These are phyloP conservation scores for Falco columbarius DNA, from an alignment of 2,797 vertebrate species.

Conservation along the genomic window DNA sequence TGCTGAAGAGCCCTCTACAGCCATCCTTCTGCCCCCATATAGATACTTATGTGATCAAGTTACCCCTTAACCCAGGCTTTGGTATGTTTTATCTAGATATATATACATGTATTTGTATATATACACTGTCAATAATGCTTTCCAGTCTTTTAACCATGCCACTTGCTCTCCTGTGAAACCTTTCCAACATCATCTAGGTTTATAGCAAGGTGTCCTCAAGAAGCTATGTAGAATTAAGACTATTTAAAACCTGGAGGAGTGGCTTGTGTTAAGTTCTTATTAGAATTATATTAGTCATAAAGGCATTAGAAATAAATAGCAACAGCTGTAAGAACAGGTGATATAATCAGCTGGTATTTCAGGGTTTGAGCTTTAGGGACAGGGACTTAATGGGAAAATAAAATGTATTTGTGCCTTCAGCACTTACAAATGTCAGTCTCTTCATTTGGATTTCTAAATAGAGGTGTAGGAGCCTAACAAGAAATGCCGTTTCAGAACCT, in stretches of 20 bases:
- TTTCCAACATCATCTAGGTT: not conserved
- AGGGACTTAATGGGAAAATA: not conserved
- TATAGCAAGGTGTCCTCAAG: not conserved
- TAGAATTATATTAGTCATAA: not conserved
- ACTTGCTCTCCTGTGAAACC: not conserved
- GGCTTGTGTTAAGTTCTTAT: not conserved
- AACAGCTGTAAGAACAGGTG: not conserved
- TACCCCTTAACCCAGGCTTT: not conserved
- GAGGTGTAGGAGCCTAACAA: not conserved
- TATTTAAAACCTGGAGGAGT: not conserved
- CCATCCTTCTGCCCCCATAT: not conserved
- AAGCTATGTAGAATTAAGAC: not conserved
- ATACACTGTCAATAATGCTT: not conserved
- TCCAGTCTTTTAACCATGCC: not conserved
- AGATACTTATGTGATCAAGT: not conserved
- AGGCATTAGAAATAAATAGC: not conserved
- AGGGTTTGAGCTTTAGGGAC: not conserved
- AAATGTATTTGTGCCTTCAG: not conserved
- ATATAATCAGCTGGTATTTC: not conserved
- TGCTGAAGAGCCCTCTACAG: not conserved
- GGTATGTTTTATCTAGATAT: not conserved
- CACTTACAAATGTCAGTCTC: not conserved
- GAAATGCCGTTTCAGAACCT: not conserved
- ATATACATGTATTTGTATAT: too few relatives aligned
- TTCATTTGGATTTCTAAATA: not conserved